Evolutionary conservation across 2,113 vertebrate genomes (phyloP), one percentile per base, ranked within the genome.

Genomic region (Oreochromis aureus): DNA sequence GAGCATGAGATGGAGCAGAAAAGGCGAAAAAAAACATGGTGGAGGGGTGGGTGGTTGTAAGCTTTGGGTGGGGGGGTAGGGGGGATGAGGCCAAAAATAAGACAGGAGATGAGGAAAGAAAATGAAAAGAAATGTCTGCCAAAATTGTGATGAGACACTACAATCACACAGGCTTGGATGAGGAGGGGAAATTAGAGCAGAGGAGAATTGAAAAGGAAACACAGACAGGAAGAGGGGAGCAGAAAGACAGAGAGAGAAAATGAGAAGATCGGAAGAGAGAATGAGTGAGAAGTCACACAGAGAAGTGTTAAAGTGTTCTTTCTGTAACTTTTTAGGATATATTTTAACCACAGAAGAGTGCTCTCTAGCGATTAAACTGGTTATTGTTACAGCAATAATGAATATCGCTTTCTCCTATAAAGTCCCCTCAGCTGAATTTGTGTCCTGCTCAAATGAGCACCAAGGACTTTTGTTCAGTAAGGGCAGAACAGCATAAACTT

Each of bases 61-160:
- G 86, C 46, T 89, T 86, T 79, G 36, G 56, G 66, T 4, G 36
- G n/a, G 7, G 30, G 12, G 24, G 7, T 0, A 0, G 13, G 44
- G 44, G 13, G 24, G 48, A 22, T 12, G 80, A 92, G 80, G 88
- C 89, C 92, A 89, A 93, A 94, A 94, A 92, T 92, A 95, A 92
- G 92, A 92, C 90, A 83, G 92, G 91, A 93, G 92, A 95, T 94
- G 94, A 93, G 91, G 55, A 89, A 93, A 86, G 86, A 91, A 94
- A 94, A 95, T 91, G 92, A 94, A 93, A 94, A 94, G 90, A 92
- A 93, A 92, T 81, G 86, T 88, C 89, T 89, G 87, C 86, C 84
- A 87, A 94, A 94, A 95, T 93, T 92, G 92, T 89, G 93, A 94
- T 91, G 95, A 95, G 92, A 93, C 34, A 63, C 90, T 34, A 86